These are phyloP conservation scores for Electrona antarctica DNA, from an alignment of 2,113 vertebrate species.

Conservation along the genomic window DNA sequence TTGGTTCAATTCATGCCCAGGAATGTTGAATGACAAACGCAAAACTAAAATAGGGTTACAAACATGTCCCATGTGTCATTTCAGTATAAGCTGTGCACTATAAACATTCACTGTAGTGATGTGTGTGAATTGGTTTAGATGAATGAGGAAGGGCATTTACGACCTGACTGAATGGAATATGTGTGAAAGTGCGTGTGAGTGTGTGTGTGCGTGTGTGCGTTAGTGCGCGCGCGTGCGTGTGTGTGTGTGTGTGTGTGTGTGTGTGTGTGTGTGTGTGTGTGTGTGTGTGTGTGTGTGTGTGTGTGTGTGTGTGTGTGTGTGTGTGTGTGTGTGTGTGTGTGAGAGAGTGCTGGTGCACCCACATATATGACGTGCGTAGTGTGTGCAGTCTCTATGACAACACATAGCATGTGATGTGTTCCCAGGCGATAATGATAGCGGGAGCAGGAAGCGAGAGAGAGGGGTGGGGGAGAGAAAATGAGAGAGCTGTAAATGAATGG, in stretches of 20 bases:
- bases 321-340: not conserved
- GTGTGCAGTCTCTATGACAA: constrained; percentile 67
- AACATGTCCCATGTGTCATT: constrained; percentile 2
- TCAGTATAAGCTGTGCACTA: constrained; percentile 29
- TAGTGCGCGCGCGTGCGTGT: too few species aligned
- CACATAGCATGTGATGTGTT: constrained; percentile 48
- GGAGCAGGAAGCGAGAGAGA: constrained; percentile 1
- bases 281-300: too few species aligned
- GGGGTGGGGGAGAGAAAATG: constrained; percentile 22
- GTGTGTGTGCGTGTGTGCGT: too few species aligned
- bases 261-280: not conserved
- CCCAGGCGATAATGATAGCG: constrained; percentile 34
- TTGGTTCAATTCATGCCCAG: constrained; percentile 33
- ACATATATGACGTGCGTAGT: constrained; percentile 36
- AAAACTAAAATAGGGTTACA: constrained; percentile 7
- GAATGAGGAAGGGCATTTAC: constrained; percentile 28
- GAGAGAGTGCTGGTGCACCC: constrained; percentile 14
- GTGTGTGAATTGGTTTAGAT: not conserved
- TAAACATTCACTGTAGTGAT: constrained; percentile 22
- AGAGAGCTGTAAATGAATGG: constrained; percentile 45
- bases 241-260: not conserved
- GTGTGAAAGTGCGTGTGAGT: constrained; percentile 1
- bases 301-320: not conserved
- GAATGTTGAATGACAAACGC: constrained; percentile 9
- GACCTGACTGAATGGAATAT: constrained; percentile 16